Percentiles rank a stretch among this genome's conserved stretches.
phyloP scores from a whole-genome alignment of 2,113 vertebrate genomes.

The Toxotes chatareus region DNA sequence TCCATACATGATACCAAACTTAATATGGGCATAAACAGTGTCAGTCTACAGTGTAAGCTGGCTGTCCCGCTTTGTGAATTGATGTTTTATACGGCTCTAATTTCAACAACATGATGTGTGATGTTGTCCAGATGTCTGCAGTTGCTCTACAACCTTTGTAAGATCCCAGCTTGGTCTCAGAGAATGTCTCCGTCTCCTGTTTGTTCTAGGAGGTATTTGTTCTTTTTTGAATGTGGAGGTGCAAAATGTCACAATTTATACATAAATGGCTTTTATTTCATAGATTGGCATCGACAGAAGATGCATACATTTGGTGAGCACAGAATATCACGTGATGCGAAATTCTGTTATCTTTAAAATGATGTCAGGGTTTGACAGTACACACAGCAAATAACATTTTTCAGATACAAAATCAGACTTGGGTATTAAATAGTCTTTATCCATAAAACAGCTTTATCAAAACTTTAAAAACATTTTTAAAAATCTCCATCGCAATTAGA shows the following conservation, averaged over 20 bases:
- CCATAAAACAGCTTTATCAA: constrained; percentile 34
- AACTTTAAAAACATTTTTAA: constrained; percentile 28
- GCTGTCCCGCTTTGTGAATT: not conserved
- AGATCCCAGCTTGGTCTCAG: not conserved
- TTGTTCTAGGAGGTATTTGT: not conserved
- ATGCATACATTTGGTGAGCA: not conserved
- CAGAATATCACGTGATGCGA: not conserved
- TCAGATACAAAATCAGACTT: not conserved
- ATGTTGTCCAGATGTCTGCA: not conserved
- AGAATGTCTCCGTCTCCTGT: not conserved
- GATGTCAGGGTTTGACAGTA: not conserved
- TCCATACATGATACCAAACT: not conserved
- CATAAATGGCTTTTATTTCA: not conserved
- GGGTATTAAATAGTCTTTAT: constrained; percentile 31
- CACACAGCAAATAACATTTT: constrained; percentile 3
- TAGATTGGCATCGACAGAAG: not conserved
- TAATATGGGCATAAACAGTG: not conserved
- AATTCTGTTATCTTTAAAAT: not conserved
- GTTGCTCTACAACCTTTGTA: not conserved
- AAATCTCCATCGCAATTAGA: not conserved
- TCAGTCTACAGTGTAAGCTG: not conserved
- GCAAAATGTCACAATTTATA: not conserved
- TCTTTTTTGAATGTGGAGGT: not conserved
- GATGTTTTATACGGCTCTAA: not conserved
- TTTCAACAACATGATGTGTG: constrained; percentile 12